These are phyloP conservation scores for Drosophila anomalata DNA, from an alignment of 2,888 invertebrate species.

Conservation along the genomic window DNA sequence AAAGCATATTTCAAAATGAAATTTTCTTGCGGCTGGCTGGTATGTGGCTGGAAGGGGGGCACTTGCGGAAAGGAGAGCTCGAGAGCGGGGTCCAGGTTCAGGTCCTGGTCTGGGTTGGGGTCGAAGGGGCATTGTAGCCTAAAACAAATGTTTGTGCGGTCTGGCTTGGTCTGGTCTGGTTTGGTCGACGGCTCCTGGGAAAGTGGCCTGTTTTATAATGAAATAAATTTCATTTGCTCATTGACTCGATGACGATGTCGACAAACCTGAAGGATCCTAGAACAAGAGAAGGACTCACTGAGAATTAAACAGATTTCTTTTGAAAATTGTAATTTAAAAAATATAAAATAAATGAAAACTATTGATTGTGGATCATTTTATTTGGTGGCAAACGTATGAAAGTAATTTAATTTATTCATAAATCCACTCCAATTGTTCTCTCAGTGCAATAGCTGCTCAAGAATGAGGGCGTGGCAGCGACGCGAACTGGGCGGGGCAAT, in stretches of 20 bases:
- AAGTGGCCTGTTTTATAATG: slow-evolving; percentile 64
- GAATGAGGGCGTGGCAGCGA: slow-evolving; percentile 1
- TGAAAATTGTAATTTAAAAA: not conserved
- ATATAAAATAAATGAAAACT: not conserved
- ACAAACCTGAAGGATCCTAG: slow-evolving; percentile 47
- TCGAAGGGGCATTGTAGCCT: slow-evolving; percentile 45
- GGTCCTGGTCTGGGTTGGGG: not conserved
- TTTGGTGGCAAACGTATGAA: not conserved
- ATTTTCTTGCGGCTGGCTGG: slow-evolving; percentile 71
- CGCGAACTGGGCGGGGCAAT: slow-evolving; percentile 15
- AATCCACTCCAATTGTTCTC: not conserved
- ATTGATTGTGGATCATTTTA: not conserved
- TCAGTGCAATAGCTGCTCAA: slow-evolving; percentile 6
- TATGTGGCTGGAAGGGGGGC: slow-evolving; percentile 1
- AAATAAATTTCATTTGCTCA: slow-evolving; percentile 79
- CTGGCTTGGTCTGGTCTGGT: slow-evolving; percentile 18
- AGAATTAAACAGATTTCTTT: not conserved
- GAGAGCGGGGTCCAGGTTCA: not conserved
- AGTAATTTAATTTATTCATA: not conserved
- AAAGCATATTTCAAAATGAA: slow-evolving; percentile 77
- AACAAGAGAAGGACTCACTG: slow-evolving; percentile 22
- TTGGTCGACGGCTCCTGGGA: slow-evolving; percentile 24
- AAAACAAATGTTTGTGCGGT: slow-evolving; percentile 74
- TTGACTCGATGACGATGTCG: slow-evolving; percentile 68
- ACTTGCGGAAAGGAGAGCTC: slow-evolving; percentile 6